Conservation (phyloP, 2,888 invertebrate species). For the Agrochola litura region DNA sequence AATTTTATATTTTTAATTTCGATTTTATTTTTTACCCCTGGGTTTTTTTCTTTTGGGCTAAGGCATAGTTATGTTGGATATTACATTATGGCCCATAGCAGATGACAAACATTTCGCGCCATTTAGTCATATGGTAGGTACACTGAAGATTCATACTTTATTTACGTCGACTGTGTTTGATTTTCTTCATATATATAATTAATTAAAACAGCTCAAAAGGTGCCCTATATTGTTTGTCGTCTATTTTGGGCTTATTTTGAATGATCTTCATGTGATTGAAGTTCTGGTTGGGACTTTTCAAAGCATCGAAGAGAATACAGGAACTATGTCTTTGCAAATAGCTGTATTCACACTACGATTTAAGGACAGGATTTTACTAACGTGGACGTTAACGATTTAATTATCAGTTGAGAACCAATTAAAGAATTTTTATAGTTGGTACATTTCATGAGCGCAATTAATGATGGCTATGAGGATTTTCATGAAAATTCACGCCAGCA, state of each 20-base stretch:
- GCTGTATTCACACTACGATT: slow-evolving; percentile 41
- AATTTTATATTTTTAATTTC: slow-evolving; percentile 83
- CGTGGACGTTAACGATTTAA: not conserved
- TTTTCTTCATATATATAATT: not conserved
- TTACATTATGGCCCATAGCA: not conserved
- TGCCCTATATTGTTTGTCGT: not conserved
- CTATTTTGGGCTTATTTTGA: not conserved
- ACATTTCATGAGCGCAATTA: not conserved
- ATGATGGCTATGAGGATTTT: not conserved
- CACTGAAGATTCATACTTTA: not conserved
- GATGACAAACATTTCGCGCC: not conserved
- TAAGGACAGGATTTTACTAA: not conserved
- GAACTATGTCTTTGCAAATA: slow-evolving; percentile 24
- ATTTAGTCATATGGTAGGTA: slow-evolving; percentile 14
- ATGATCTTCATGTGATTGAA: not conserved
- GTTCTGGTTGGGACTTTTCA: not conserved
- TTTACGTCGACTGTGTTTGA: not conserved
- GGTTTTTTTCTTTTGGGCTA: slow-evolving; percentile 58
- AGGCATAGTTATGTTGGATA: slow-evolving; percentile 57
- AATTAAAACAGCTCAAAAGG: slow-evolving; percentile 1
- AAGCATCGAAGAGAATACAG: not conserved
- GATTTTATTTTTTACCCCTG: slow-evolving; percentile 74
- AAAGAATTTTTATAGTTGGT: not conserved
- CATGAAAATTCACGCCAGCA: too few species aligned
- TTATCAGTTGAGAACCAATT: not conserved